These are phyloP conservation scores for Enteromius argenteus DNA, from an alignment of 2,797 vertebrate species.

Conservation along the genomic window DNA sequence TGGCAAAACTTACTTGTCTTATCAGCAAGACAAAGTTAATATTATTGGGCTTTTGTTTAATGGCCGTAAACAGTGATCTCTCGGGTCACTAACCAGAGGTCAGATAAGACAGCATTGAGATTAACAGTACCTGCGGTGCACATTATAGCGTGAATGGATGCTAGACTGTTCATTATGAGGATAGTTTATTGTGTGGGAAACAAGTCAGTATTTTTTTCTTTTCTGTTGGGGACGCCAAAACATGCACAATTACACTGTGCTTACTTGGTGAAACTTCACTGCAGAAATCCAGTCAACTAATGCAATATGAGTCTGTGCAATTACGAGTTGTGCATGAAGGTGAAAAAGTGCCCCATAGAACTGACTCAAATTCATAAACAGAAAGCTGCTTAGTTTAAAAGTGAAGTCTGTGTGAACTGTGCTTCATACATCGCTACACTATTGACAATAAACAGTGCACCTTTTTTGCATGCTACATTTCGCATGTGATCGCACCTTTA, in stretches of 20 bases:
- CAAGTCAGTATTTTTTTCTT: background rate
- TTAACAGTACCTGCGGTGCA: background rate
- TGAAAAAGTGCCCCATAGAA: background rate
- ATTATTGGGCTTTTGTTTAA: conserved; percentile 11
- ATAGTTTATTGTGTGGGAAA: background rate
- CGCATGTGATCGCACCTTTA: background rate
- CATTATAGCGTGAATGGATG: background rate
- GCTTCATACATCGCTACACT: background rate
- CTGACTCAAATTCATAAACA: background rate
- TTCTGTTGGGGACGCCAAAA: background rate
- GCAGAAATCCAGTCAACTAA: background rate
- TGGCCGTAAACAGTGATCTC: conserved; percentile 1
- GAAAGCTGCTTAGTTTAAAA: background rate
- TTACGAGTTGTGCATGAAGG: background rate
- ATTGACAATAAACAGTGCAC: background rate
- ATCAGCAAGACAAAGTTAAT: conserved; percentile 24
- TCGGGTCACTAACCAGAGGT: background rate
- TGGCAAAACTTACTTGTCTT: background rate
- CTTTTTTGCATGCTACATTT: background rate
- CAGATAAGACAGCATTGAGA: background rate
- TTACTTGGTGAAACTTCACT: background rate
- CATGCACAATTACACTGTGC: background rate
- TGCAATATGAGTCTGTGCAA: background rate
- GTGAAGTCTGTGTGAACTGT: background rate
- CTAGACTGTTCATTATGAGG: background rate